Conservation (phyloP, 2,888 invertebrate genomes). For the Trichacis sp. region DNA sequence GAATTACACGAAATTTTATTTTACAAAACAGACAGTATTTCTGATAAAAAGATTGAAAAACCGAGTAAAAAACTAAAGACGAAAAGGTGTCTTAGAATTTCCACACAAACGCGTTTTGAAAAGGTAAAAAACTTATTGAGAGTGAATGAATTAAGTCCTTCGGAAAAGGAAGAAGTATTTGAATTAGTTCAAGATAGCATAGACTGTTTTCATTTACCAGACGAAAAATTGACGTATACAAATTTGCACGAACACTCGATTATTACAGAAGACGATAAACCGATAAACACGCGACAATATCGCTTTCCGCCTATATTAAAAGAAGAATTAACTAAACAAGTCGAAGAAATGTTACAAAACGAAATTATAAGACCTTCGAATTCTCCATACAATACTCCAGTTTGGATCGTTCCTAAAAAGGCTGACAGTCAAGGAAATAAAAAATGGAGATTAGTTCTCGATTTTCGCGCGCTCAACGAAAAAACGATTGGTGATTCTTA, state of each 20-base stretch:
- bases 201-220: conserved; percentile 1
- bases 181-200: not conserved
- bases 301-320: conserved; percentile 18
- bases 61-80: no score
- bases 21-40: no score
- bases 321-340: conserved; percentile 27
- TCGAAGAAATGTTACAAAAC: no score
- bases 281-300: conserved; percentile 18
- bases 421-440: no score
- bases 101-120: no score
- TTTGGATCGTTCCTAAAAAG: no score
- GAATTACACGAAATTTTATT: no score
- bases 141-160: not conserved
- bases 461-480: conserved; percentile 31
- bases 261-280: conserved; percentile 7
- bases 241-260: not conserved
- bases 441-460: no score
- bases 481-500: conserved; percentile 26
- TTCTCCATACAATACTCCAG: no score
- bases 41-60: no score
- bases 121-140: not conserved
- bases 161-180: conserved; percentile 1
- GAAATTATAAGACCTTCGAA: conserved; percentile 21
- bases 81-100: no score
- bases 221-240: not conserved